phyloP scores from a whole-genome alignment of 2,113 vertebrate genomes.

The Anthoscopus minutus region DNA sequence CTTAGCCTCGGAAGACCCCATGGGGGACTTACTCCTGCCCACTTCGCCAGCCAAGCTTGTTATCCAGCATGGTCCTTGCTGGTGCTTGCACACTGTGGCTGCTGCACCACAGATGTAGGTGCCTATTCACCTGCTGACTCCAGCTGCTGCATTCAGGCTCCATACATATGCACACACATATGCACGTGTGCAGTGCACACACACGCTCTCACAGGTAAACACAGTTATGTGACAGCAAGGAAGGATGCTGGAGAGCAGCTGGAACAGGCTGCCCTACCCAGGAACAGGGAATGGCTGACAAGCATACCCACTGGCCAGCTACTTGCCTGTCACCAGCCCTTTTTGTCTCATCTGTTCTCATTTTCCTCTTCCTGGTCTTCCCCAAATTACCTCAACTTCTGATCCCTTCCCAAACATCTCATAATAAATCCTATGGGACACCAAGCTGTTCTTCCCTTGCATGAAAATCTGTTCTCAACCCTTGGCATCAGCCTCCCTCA shows the following conservation, averaged over 20 bases:
- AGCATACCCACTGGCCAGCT: too few species aligned
- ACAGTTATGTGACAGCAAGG: neutral
- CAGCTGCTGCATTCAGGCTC: neutral
- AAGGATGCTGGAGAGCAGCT: neutral
- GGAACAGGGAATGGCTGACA: neutral
- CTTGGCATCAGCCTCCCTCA: neutral
- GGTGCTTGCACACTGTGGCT: neutral
- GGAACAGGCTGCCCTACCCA: neutral
- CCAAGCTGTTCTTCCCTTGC: neutral
- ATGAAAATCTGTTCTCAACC: rapidly evolving
- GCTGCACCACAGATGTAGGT: rapidly evolving
- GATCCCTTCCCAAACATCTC: neutral
- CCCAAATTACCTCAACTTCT: neutral
- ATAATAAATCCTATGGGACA: neutral
- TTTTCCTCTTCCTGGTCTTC: neutral
- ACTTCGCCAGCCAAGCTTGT: neutral
- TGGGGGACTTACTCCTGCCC: neutral
- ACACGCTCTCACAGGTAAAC: neutral
- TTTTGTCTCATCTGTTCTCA: neutral
- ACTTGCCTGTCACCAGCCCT: neutral
- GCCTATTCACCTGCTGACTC: too few species aligned
- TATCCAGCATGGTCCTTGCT: rapidly evolving
- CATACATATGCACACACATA: neutral
- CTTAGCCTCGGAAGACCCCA: rapidly evolving
- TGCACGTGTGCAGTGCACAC: neutral